These are phyloP conservation scores for Trididemnum nubilum DNA, from an alignment of 23 tunicate species.

Conservation along the genomic window DNA sequence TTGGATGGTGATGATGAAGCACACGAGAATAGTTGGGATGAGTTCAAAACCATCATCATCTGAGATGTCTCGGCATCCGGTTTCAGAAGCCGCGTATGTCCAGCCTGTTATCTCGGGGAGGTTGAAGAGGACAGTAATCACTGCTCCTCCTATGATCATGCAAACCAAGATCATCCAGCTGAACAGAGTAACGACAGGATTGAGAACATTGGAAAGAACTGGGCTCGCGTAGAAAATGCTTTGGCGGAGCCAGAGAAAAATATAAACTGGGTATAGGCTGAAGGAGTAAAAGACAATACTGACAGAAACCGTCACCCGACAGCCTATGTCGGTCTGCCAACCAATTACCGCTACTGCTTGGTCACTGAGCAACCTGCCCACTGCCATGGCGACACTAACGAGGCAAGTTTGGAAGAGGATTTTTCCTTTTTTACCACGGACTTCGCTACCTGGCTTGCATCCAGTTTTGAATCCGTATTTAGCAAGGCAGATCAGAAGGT, in stretches of 20 bases:
- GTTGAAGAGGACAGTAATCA: constrained; percentile 57
- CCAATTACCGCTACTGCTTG: constrained; percentile 70
- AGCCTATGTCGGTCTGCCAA: constrained; percentile 43
- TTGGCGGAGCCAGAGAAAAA: constrained; percentile 91
- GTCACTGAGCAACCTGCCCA: constrained; percentile 49
- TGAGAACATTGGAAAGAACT: constrained; percentile 73
- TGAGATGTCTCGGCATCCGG: constrained; percentile 72
- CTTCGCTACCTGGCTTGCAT: constrained; percentile 76
- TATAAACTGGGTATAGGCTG: constrained; percentile 69
- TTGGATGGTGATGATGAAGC: constrained; percentile 56
- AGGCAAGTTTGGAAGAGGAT: constrained; percentile 56
- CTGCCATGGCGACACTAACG: constrained; percentile 65
- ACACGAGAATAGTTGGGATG: constrained; percentile 39
- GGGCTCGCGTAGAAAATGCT: constrained; percentile 94
- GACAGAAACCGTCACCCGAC: constrained; percentile 55
- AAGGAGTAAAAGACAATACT: constrained; percentile 83
- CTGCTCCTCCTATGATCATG: constrained; percentile 61
- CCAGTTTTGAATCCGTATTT: constrained; percentile 51
- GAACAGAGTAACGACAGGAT: constrained; percentile 62
- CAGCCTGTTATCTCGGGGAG: constrained; percentile 83
- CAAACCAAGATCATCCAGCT: constrained; percentile 76
- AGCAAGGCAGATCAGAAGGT: constrained; percentile 60
- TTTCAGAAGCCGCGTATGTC: constrained; percentile 48
- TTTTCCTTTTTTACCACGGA: constrained; percentile 65
- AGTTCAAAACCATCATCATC: constrained; percentile 47